Conservation (phyloP, 92 coral and sea anemone species). For the Bergia sp. region DNA sequence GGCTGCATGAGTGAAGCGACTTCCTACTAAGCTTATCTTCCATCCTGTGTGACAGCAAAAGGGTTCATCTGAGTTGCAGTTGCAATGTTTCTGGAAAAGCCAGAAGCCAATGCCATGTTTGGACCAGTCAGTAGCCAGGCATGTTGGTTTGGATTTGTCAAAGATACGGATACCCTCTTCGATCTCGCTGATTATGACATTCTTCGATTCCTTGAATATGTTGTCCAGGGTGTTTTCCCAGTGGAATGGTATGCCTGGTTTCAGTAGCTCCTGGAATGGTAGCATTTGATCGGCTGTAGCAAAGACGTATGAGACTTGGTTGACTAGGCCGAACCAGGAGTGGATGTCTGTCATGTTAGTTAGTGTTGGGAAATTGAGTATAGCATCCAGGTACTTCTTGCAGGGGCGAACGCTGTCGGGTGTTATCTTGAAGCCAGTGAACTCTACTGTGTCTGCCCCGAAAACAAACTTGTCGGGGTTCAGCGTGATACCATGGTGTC, state of each 20-base stretch:
- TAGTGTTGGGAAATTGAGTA: conserved; percentile 61
- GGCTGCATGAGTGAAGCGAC: conserved; percentile 31
- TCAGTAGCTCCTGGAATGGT: conserved; percentile 17
- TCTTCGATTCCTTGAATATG: conserved; percentile 6
- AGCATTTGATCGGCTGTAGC: conserved; percentile 38
- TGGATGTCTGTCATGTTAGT: conserved; percentile 44
- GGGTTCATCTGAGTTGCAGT: not conserved
- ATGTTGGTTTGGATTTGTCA: conserved; percentile 35
- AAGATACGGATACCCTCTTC: conserved; percentile 29
- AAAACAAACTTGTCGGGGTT: conserved; percentile 52
- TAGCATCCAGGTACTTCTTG: conserved; percentile 47
- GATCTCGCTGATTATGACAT: conserved; percentile 20
- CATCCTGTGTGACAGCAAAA: conserved; percentile 34
- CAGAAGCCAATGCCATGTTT: conserved; percentile 8
- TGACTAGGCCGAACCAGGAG: conserved; percentile 47
- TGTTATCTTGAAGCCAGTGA: conserved; percentile 58
- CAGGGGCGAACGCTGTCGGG: conserved; percentile 49
- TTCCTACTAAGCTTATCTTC: conserved; percentile 30
- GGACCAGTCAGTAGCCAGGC: conserved; percentile 26
- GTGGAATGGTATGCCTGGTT: conserved; percentile 11
- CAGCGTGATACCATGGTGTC: conserved; percentile 45
- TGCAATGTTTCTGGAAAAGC: conserved; percentile 41
- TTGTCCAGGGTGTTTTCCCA: not conserved
- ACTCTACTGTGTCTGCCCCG: conserved; percentile 50
- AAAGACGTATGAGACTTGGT: conserved; percentile 50